Percentiles rank a stretch among this genome's conserved stretches.
Evolutionary conservation across 2,888 invertebrate species (phyloP).

Genomic region (Dasysyrphus albostriatus): DNA sequence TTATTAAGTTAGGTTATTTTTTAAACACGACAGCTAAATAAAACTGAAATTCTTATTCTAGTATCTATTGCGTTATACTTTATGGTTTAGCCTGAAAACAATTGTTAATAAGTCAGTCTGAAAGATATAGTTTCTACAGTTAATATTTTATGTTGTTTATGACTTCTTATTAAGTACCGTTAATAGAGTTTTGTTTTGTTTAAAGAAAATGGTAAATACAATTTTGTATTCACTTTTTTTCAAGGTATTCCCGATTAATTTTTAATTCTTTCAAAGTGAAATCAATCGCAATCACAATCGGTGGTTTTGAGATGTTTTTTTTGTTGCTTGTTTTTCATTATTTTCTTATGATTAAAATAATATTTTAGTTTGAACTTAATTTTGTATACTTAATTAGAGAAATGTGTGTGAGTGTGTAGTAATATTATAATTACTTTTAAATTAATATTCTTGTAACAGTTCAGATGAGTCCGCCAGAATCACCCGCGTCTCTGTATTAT

Average conservation of each 20-base stretch:
- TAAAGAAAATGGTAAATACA: conserved; percentile 41
- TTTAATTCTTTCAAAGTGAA: conserved; percentile 75
- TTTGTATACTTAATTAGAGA: conserved; percentile 68
- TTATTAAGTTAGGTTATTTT: not conserved
- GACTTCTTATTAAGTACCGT: conserved; percentile 56
- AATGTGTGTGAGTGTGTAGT: conserved; percentile 58
- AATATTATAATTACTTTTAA: conserved; percentile 60
- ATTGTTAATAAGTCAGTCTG: conserved; percentile 66
- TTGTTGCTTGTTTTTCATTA: conserved; percentile 76
- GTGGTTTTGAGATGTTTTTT: conserved; percentile 81
- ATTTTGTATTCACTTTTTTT: conserved; percentile 35
- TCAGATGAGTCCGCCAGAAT: conserved; percentile 54
- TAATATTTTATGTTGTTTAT: conserved; percentile 38
- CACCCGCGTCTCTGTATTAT: conserved; percentile 24
- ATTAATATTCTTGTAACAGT: conserved; percentile 67
- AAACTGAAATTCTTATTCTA: conserved; percentile 53
- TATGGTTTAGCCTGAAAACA: conserved; percentile 62
- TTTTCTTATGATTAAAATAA: conserved; percentile 74
- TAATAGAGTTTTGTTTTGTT: conserved; percentile 33
- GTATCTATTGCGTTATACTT: conserved; percentile 49
- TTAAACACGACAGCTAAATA: conserved; percentile 41
- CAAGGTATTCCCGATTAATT: conserved; percentile 41
- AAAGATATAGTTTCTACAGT: conserved; percentile 61
- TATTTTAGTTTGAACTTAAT: conserved; percentile 69
- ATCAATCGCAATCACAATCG: conserved; percentile 84